Percentiles rank a stretch among this genome's conserved stretches.
Conservation (phyloP, 1,140 invertebrate genomes). For the Zaprionus nigranus region DNA sequence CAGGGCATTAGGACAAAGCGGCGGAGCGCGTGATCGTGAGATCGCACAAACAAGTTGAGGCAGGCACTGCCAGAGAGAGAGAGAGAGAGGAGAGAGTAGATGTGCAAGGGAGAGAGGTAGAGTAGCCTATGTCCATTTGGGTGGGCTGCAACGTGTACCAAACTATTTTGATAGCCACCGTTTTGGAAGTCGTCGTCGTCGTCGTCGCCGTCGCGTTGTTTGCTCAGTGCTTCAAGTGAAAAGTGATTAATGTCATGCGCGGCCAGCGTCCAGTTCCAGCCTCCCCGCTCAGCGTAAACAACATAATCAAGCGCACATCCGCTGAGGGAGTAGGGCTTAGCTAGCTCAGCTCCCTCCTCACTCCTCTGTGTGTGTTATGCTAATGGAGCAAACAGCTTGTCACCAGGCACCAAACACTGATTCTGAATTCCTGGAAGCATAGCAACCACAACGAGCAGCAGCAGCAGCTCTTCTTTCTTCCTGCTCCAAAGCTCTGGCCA, state of each 20-base stretch:
- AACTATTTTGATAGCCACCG: constrained; percentile 79
- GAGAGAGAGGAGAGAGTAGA: background rate
- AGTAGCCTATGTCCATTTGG: constrained; percentile 63
- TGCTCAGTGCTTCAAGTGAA: constrained; percentile 52
- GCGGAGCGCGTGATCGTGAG: constrained; percentile 69
- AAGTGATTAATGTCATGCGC: constrained; percentile 76
- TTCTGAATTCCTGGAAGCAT: constrained; percentile 54
- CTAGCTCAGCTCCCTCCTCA: background rate
- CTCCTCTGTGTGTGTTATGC: constrained; percentile 58
- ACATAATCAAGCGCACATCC: constrained; percentile 81
- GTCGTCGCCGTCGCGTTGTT: constrained; percentile 41
- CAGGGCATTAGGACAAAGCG: constrained; percentile 66
- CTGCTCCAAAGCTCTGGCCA: constrained; percentile 44
- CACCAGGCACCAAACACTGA: constrained; percentile 64
- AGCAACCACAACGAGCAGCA: background rate
- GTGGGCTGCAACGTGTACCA: constrained; percentile 74
- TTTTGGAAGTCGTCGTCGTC: constrained; percentile 52
- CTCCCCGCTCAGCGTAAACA: constrained; percentile 54
- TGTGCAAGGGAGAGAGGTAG: background rate
- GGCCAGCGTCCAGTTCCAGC: constrained; percentile 22
- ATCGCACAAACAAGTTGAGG: constrained; percentile 57
- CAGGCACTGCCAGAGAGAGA: too few species aligned
- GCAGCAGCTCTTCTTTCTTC: background rate
- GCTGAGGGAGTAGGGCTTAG: constrained; percentile 20
- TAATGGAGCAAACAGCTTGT: constrained; percentile 71